Base-by-base conservation (phyloP, 2,888 invertebrate genomes). In the Platycheirus albimanus region DNA sequence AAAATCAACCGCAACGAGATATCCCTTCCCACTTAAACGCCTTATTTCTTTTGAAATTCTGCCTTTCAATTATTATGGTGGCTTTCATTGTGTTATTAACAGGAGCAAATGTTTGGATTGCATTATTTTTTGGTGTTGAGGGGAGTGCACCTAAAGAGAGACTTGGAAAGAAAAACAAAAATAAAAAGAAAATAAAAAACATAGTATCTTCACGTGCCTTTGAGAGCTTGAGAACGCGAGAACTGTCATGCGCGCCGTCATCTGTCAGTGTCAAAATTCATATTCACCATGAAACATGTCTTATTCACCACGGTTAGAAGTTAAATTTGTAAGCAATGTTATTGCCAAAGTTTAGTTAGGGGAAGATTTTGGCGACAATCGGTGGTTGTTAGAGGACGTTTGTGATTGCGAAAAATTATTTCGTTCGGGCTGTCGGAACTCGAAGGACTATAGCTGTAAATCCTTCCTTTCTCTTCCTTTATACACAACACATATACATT, bases 51-150 rank as follows among this genome's bases (percentile, higher is more conserved):
- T 47, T 49, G 49, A 69, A 75, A 66, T 61, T 41, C 64, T 45
- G 30, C 52, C 77, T 71, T 81, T 71, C 71, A 66, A 77, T 81
- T 77, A 54, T 77, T 77, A 54, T 72, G 38, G 67, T 67, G 71
- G 71, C 71, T 77, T 66, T 66, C 67, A 77, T 77, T 77, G 71
- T 77, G 67, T 67, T 67, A 63, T 71, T 77, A 77, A 72, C 77
- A 81, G 81, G 61, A 67, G 71, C 71, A 77, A 79, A 74, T 79
- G 74, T 74, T 79, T 79, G 61, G 61, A 74, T 72, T 67, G 80
- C 70, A 41, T 28, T 61, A 38, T 36, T 47, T 54, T 45, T 61
- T 43, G 33, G 69, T 17, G 67, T 33, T 49, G 58, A 43, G 43
- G 30, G 7, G 67, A 38, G 52, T 51, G 10, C 3, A 10, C 7